Conservation (phyloP, 2,113 vertebrate species). For the Apteryx owenii region DNA sequence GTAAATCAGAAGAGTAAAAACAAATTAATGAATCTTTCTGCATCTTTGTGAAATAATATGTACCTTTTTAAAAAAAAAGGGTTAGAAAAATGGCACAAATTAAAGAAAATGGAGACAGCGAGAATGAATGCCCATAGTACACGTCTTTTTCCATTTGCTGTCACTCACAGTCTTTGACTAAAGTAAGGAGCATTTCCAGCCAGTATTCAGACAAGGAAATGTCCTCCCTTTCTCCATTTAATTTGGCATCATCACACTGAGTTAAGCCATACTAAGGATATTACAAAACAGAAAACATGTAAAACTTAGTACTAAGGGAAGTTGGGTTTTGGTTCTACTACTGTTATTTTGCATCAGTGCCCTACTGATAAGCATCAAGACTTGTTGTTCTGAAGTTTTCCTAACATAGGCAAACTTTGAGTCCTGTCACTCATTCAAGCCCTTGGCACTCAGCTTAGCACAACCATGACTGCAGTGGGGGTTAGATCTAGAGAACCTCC, state of each 20-base stretch:
- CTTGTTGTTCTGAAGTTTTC: neutral
- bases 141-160: neutral
- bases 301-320: neutral
- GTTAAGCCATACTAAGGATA: neutral
- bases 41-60: neutral
- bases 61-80: neutral
- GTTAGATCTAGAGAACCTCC: neutral
- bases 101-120: neutral
- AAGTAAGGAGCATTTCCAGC: neutral
- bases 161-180: neutral
- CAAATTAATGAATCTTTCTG: neutral
- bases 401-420: neutral
- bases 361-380: neutral
- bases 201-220: neutral
- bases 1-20: neutral
- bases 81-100: neutral
- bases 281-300: neutral
- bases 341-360: neutral
- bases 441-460: neutral
- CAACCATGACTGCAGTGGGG: neutral
- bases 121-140: neutral
- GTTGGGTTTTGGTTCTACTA: neutral
- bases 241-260: neutral
- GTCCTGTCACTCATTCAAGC: neutral
- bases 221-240: neutral